phyloP scores from a whole-genome alignment of 2,797 vertebrate species.

The Poecilia picta region DNA sequence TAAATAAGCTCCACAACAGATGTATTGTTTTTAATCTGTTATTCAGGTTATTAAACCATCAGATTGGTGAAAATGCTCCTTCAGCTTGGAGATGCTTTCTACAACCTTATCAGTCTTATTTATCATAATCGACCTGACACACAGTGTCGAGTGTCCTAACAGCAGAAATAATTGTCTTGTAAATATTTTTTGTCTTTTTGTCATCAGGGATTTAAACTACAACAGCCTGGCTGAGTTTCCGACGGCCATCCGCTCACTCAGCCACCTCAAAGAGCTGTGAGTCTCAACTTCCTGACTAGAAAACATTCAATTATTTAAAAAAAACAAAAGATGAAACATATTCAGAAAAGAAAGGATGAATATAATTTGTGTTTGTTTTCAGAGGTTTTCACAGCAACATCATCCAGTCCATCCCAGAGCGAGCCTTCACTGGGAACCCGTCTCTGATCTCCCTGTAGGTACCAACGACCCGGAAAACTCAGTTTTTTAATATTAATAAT shows the following conservation, averaged over 20 bases:
- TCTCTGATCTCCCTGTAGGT: conserved; percentile 93
- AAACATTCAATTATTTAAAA: neutral
- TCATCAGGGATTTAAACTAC: conserved; percentile 91
- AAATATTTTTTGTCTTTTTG: conserved; percentile 1
- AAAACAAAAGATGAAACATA: neutral
- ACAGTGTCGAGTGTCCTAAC: neutral
- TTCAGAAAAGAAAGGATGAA: neutral
- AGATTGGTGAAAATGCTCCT: too few relatives aligned
- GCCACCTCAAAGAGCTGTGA: conserved; percentile 94
- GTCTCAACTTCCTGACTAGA: conserved; percentile 57
- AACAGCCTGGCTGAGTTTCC: conserved; percentile 93
- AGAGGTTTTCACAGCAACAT: conserved; percentile 96
- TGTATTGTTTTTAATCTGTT: too few relatives aligned
- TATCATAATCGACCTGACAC: neutral
- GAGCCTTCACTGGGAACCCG: conserved; percentile 91
- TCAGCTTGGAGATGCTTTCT: neutral
- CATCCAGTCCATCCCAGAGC: conserved; percentile 92
- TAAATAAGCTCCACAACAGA: too few relatives aligned
- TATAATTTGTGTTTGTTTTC: conserved; percentile 45
- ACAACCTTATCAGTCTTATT: neutral
- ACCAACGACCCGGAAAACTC: neutral
- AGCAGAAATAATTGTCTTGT: neutral
- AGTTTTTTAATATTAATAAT: neutral
- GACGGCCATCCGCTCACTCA: conserved; percentile 85
- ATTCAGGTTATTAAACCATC: too few relatives aligned